These are phyloP conservation scores for Brachionus manjavacas DNA, from an alignment of 1,140 invertebrate genomes.

Conservation along the genomic window DNA sequence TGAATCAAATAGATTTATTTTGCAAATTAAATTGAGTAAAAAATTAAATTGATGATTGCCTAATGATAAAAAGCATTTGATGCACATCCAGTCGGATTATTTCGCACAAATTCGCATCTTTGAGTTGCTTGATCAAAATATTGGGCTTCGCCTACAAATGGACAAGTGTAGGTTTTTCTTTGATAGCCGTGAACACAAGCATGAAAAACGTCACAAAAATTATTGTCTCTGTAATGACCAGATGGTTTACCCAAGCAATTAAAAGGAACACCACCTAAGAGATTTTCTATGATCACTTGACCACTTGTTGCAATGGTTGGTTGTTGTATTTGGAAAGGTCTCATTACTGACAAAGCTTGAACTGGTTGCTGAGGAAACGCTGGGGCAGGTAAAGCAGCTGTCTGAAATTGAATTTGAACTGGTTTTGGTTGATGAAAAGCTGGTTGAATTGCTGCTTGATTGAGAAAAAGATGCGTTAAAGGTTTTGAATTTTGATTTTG, in stretches of 20 bases:
- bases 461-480: not conserved
- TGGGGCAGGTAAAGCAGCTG: not conserved
- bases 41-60: not conserved
- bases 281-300: constrained; percentile 8
- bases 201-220: constrained; percentile 42
- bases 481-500: not conserved
- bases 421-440: not conserved
- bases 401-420: not conserved
- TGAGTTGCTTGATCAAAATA: constrained; percentile 37
- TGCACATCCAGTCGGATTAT: not conserved
- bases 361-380: not conserved
- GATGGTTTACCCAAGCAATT: constrained; percentile 3
- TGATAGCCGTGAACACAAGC: constrained; percentile 39
- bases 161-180: constrained; percentile 11
- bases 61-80: not conserved
- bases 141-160: not conserved
- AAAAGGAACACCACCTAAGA: constrained; percentile 28
- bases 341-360: not conserved
- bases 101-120: not conserved
- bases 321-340: constrained; percentile 24
- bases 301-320: not conserved
- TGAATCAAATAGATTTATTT: too few species aligned
- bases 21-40: too few species aligned
- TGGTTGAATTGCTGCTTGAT: not conserved
- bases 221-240: constrained; percentile 29